These are phyloP conservation scores for Aix galericulata DNA, from an alignment of 2,113 vertebrate species.

Conservation along the genomic window DNA sequence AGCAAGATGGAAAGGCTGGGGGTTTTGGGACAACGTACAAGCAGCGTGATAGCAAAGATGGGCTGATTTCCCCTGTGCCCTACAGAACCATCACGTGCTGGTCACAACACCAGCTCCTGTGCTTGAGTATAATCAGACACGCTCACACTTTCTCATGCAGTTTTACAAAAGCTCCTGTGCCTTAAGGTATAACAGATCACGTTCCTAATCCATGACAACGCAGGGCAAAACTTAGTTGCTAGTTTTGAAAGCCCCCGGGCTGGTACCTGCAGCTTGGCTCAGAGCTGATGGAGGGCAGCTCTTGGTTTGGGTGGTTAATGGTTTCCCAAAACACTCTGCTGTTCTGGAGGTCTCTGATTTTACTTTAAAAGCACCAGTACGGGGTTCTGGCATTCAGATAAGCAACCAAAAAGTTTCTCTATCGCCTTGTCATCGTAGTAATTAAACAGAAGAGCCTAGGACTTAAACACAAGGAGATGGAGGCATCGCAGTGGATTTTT, in stretches of 20 bases:
- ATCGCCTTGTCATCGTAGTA: neutral
- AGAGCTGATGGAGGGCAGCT: neutral
- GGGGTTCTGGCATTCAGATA: neutral
- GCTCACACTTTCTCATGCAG: neutral
- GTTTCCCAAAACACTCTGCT: neutral
- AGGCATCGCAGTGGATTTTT: neutral
- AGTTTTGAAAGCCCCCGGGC: neutral
- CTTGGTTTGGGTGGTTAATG: neutral
- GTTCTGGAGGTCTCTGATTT: too few species aligned
- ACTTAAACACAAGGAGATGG: neutral
- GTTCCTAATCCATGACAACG: neutral
- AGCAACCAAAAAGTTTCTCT: neutral
- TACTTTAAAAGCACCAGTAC: too few species aligned
- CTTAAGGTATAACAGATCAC: neutral
- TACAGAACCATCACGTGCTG: neutral
- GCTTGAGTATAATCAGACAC: neutral
- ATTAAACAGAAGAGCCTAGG: neutral
- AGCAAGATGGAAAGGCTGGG: neutral
- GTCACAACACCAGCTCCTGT: neutral
- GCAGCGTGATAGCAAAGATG: neutral
- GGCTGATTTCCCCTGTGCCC: neutral
- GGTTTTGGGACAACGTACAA: neutral
- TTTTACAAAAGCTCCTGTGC: neutral
- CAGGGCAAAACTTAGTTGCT: neutral
- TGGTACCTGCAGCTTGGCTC: neutral